These are phyloP conservation scores for Dysmachus trigonus DNA, from an alignment of 2,888 invertebrate species.

Conservation along the genomic window DNA sequence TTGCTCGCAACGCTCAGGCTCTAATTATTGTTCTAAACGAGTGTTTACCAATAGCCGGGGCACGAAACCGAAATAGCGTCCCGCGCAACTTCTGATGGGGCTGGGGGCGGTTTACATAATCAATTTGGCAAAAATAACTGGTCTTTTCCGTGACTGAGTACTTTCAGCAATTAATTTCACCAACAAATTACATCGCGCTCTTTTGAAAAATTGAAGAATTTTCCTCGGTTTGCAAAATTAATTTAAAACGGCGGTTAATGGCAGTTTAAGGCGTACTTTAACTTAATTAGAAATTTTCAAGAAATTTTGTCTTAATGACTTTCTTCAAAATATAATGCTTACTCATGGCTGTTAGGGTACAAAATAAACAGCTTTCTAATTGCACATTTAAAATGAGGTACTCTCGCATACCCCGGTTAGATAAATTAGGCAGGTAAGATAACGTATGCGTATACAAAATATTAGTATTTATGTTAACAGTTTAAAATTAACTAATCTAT, in stretches of 20 bases:
- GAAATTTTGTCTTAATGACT: not conserved
- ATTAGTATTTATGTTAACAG: no score
- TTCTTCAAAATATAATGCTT: not conserved
- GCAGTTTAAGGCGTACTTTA: not conserved
- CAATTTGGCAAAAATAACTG: not conserved
- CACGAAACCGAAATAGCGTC: not conserved
- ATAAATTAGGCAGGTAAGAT: not conserved
- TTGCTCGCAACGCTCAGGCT: not conserved
- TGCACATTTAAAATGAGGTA: not conserved
- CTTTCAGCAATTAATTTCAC: not conserved
- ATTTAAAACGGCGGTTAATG: not conserved
- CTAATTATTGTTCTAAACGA: not conserved
- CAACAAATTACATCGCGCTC: not conserved
- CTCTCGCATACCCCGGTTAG: not conserved
- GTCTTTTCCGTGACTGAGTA: not conserved
- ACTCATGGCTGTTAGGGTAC: not conserved
- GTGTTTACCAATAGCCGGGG: not conserved
- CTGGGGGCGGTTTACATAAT: not conserved
- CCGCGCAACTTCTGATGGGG: no score
- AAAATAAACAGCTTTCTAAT: not conserved
- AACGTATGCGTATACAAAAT: no score
- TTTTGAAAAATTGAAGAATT: not conserved
- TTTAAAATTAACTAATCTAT: no score
- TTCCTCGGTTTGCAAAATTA: not conserved
- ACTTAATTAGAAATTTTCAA: not conserved